Evolutionary conservation across 2,797 vertebrate genomes (phyloP), one percentile per base, ranked within the genome.

Genomic region (Schizothorax lantsangensis): DNA sequence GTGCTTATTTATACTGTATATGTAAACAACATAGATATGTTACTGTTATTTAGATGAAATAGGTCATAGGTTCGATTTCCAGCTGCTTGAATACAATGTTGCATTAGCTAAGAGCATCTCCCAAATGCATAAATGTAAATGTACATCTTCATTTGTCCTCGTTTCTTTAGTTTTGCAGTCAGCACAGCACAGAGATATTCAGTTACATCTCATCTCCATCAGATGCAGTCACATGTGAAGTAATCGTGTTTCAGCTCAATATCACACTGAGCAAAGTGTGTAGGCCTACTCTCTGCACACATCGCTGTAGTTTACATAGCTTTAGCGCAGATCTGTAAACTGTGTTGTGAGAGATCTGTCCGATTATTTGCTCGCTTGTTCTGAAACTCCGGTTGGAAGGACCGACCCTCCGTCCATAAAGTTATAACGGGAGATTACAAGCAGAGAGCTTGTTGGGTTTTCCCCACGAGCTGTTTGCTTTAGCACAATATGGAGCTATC

Each of bases 251-350:
- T 72, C 62, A 66, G 77, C 84, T 86, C 84, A 86, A 36, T 80
- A 36, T 84, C 47, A 84, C 73, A 26, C 71, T 80, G 86, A 87
- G 68, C 19, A 71, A 49, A 81, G 75, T 68, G 57, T 12, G 57
- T 62, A 71, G 84, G 57, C 71, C 64, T 33, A 6, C 33, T 15
- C 81, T 66, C n/a, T 59, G 71, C 73, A 82, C 71, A 68, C 79
- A 81, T 68, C 15, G 40, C 57, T 62, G 43, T 86, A 86, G 86
- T 89, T 89, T 89, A 89, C 84, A 88, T 85, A 84, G 84, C 73
- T 86, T 81, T 72, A 86, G 81, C 82, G 8, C 68, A 66, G 74
- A 74, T 82, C 81, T 86, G 64, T 84, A 89, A 72, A 86, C 81
- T 79, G 73, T 86, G 81, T 66, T n/a, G 36, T 81, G 62, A 86